These are phyloP conservation scores for Microcebus griseorufus DNA, from an alignment of 2,113 vertebrate species.

Conservation along the genomic window DNA sequence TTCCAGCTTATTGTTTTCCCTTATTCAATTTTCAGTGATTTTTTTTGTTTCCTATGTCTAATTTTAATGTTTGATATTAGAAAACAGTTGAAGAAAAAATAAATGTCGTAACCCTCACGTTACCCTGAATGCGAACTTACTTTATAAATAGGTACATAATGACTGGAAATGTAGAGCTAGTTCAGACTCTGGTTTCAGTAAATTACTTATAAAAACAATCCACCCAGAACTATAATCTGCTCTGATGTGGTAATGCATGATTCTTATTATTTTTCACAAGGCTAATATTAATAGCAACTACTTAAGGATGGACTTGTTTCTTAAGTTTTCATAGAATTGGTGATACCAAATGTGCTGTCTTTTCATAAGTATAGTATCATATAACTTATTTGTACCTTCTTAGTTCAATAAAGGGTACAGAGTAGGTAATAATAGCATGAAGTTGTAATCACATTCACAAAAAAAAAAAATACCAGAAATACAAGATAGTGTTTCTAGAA, in stretches of 20 bases:
- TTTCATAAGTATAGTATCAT: neutral
- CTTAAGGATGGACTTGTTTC: neutral
- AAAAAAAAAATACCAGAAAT: neutral
- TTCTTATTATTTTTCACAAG: neutral
- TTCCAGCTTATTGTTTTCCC: neutral
- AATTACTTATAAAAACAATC: accelerated
- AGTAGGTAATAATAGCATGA: accelerated
- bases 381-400: neutral
- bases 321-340: neutral
- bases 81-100: neutral
- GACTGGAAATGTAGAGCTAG: accelerated
- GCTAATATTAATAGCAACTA: neutral
- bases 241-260: accelerated
- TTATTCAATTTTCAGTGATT: neutral
- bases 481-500: neutral
- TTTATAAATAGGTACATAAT: neutral
- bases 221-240: neutral
- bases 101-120: neutral
- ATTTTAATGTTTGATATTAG: neutral
- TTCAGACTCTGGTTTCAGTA: neutral
- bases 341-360: neutral
- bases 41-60: neutral
- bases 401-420: neutral
- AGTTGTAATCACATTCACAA: neutral
- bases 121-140: neutral